Base-by-base conservation (phyloP, 2,113 vertebrate genomes). In the Genyomyrus donnyi region DNA sequence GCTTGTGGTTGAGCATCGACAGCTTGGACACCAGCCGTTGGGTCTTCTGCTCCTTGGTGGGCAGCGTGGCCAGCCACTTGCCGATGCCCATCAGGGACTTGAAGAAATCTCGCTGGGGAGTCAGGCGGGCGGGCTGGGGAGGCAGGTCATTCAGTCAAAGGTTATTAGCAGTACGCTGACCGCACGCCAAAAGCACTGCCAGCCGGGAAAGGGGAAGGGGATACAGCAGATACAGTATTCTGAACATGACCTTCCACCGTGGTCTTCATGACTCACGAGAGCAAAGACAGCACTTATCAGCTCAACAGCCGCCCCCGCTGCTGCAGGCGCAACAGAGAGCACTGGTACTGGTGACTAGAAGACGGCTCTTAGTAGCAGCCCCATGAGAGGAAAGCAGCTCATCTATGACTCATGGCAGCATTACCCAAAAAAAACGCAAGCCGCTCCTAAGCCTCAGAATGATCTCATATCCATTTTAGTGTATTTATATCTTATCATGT, bases 21-120 rank as follows among this genome's bases (percentile, higher is more conserved):
- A 99, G 97, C 93, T 99, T 98, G 0, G 98, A 98, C 91, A 98
- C 96, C 7, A 99, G 95, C 0, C 98, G 93, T 91, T 97, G 97
- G 0, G 98, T 99, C 93, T 99, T 99, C 96, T 99, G 98, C 93
- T 99, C 98, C 91, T 99, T 99, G 93, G 98, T 99, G n/a, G 98
- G 98, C 90, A 99, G 94, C 0, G 97, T 98, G 87, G 97, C 97
- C 93, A 99, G 91, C 1, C 98, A 97, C 93, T 98, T 98, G 88
- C 98, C 98, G 2, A 99, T 99, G 2, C 97, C 96, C 94, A 99
- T 97, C 92, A 99, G 96, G 0, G 98, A 98, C 91, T 98, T 98
- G 90, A 99, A 97, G 94, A 99, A 99, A 42, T 99, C 98, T 6
- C 98, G 94, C 95, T 99, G 98, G 0, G 98, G 98, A 0, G 97